Percentiles rank a stretch among this genome's conserved stretches.
phyloP scores from a whole-genome alignment of 2,797 vertebrate genomes.

The Tachyglossus aculeatus region DNA sequence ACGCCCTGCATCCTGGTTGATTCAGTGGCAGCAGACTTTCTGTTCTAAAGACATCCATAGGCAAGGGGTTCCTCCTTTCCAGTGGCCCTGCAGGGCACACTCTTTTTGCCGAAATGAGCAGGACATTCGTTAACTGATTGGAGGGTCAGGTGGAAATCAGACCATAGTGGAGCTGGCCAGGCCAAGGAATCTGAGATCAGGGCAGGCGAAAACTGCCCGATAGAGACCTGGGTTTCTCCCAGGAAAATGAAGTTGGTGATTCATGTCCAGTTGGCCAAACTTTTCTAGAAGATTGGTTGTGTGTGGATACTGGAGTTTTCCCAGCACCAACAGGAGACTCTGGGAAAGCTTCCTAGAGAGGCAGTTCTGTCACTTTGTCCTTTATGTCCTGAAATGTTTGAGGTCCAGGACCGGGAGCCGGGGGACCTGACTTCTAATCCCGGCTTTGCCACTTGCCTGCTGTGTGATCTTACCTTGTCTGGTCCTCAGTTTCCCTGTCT shows the following conservation, averaged over 20 bases:
- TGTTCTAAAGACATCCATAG: slow-evolving; percentile 35
- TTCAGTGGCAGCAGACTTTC: slow-evolving; percentile 16
- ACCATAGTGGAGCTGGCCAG: neutral
- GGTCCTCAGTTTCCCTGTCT: neutral
- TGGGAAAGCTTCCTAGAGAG: too few species aligned
- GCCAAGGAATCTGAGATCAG: neutral
- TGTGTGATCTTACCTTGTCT: neutral
- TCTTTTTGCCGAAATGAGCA: slow-evolving; percentile 43
- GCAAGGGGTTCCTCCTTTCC: slow-evolving; percentile 51
- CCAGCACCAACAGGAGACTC: neutral
- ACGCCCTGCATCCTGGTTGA: slow-evolving; percentile 52
- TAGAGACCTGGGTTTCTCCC: too few species aligned
- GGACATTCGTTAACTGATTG: slow-evolving; percentile 32
- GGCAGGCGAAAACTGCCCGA: neutral
- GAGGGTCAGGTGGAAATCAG: slow-evolving; percentile 15
- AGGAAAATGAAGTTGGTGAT: too few species aligned
- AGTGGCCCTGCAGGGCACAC: neutral
- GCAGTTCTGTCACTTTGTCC: too few species aligned
- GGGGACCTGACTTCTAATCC: neutral
- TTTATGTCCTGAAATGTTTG: too few species aligned
- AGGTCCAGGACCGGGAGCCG: too few species aligned
- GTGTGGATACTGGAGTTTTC: slow-evolving; percentile 1
- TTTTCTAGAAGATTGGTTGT: neutral
- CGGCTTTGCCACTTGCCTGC: neutral
- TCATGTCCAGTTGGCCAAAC: too few species aligned